A percentile compares a stretch with the other conserved stretches of the same genome.
Evolutionary conservation across 2,113 vertebrate genomes (phyloP).

Genomic region (Fregetta grallaria): DNA sequence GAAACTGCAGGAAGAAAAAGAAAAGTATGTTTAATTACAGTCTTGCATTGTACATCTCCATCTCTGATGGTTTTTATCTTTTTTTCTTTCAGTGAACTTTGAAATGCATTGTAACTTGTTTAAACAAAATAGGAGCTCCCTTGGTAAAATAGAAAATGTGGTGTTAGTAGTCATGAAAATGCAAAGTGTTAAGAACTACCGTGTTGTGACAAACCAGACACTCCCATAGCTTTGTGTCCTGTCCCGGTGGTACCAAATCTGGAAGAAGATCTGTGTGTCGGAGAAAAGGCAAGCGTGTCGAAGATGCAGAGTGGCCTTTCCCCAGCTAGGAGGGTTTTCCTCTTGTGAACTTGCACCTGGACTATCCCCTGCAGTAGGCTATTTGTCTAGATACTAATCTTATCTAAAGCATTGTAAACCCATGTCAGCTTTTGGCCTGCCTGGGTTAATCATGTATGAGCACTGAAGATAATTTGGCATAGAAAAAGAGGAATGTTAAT

Average conservation of each 20-base stretch:
- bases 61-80: not conserved
- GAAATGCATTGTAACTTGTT: not conserved
- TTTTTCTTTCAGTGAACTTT: not conserved
- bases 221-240: not conserved
- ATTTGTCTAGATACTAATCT: not conserved
- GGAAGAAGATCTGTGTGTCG: not conserved
- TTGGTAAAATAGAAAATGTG: not conserved
- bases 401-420: not conserved
- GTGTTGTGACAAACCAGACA: not conserved
- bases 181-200: not conserved
- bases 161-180: not conserved
- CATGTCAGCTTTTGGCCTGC: not conserved
- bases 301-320: not conserved
- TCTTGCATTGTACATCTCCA: not conserved
- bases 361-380: not conserved
- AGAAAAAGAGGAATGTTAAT: not conserved
- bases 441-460: not conserved
- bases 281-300: accelerated
- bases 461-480: not conserved
- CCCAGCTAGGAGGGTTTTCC: not conserved
- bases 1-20: not conserved
- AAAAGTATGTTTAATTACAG: not conserved
- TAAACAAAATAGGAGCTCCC: accelerated
- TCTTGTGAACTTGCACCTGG: not conserved
- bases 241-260: accelerated